Evolutionary conservation across 2,113 vertebrate genomes (phyloP), one percentile per base, ranked within the genome.

Genomic region (Calypte anna): DNA sequence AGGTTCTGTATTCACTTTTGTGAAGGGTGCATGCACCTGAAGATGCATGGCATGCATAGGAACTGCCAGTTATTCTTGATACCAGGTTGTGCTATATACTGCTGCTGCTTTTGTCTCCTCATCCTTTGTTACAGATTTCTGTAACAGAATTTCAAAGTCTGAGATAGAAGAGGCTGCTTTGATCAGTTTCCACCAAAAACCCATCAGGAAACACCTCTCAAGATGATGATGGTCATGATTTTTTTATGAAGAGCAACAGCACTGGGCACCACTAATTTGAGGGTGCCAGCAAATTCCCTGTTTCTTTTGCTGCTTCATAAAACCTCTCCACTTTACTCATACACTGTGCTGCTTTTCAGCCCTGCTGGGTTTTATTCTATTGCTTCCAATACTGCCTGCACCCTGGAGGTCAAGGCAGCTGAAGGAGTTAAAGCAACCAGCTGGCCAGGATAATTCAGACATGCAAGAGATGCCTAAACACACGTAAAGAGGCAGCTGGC

Each of bases 391-490:
- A 19, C 14, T 78, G 72, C 38, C 68, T 74, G 58, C 16, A 17
- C 86, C 44, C 25, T 27, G 57, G 54, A 81, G 33, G 17, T 50
- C 63, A 88, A 61, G 44, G 76, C 44, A 86, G 76, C 55, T 25
- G 72, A 95, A 94, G 68, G 91, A 88, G 94, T 94, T 95, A 97
- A 96, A 94, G 57, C 75, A 88, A 51, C 57, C 73, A 88, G 85
- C 72, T 87, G 59, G 43, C 73, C 76, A 72, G 57, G 79, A 93
- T 69, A 90, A 93, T 88, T 95, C 93, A 88, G 94, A 94, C 93
- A 94, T 75, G 38, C 55, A 58, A 81, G 82, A 94, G 79, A 88
- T 94, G 94, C 75, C 76, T 88, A 90, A 94, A 88, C 66, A 96
- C 94, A 93, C n/a, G 82, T 91, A 96, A 88, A 75, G 44, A 91